Evolutionary conservation across 53 echinoderm and acorn worm genomes (phyloP).

Genomic region (Luidia sarsii): DNA sequence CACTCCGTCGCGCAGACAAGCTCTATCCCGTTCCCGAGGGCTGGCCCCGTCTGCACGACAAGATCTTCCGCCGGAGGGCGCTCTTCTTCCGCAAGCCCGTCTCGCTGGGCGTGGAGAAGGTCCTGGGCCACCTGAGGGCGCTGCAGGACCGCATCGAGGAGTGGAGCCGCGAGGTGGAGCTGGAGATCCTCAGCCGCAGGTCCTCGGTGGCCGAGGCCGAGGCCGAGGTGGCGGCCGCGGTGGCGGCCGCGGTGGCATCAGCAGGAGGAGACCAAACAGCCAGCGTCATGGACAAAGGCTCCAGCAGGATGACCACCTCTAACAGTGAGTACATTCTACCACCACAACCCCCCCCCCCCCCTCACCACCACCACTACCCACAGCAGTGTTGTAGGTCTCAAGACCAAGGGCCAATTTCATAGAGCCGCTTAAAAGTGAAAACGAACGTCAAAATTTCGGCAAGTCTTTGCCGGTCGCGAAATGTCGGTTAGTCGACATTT

Average conservation of each 20-base stretch:
- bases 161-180: constrained; percentile 94
- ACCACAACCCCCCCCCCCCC: too few relatives aligned
- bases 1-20: constrained; percentile 50
- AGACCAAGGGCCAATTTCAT: too few relatives aligned
- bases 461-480: too few relatives aligned
- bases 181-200: constrained; percentile 81
- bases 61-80: constrained; percentile 73
- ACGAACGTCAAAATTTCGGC: too few relatives aligned
- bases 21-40: constrained; percentile 83
- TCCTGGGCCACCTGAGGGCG: constrained; percentile 75
- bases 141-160: constrained; percentile 93
- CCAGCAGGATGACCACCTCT: constrained; percentile 7
- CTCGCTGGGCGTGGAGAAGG: constrained; percentile 73
- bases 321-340: constrained; percentile 28
- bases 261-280: constrained; percentile 19
- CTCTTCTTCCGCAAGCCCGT: constrained; percentile 90
- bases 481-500: too few relatives aligned
- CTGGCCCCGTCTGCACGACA: constrained; percentile 94
- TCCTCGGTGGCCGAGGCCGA: constrained; percentile 59
- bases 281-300: constrained; percentile 20
- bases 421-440: too few relatives aligned
- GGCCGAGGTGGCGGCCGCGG: too few relatives aligned
- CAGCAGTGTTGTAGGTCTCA: too few relatives aligned
- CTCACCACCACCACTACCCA: too few relatives aligned
- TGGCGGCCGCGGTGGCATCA: background rate